phyloP scores from a whole-genome alignment of 2,888 invertebrate genomes.

The Oligia fasciuncula region DNA sequence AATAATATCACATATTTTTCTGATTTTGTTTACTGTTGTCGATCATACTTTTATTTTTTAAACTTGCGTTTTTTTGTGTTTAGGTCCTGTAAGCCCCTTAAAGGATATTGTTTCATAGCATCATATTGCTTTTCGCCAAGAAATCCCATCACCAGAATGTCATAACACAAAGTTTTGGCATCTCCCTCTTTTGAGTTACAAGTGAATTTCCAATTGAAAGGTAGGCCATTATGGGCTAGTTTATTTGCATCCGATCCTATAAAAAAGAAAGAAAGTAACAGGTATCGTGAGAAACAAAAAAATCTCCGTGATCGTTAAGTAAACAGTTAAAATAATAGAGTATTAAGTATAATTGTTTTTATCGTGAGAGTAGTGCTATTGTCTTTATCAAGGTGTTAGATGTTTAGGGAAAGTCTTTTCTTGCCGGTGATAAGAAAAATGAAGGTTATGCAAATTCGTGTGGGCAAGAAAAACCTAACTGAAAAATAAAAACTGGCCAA shows the following conservation, averaged over 20 bases:
- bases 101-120: not conserved
- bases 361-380: slow-evolving; percentile 45
- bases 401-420: slow-evolving; percentile 42
- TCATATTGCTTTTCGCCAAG: not conserved
- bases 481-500: not conserved
- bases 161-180: not conserved
- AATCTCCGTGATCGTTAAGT: slow-evolving; percentile 35
- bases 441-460: not conserved
- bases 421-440: not conserved
- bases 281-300: slow-evolving; percentile 43
- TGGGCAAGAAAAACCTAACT: not conserved
- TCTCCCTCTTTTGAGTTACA: not conserved
- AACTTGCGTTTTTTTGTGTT: too few species aligned
- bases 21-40: too few species aligned
- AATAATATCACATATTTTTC: too few species aligned
- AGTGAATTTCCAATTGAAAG: not conserved
- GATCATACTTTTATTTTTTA: too few species aligned
- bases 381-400: slow-evolving; percentile 30
- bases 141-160: not conserved
- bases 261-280: slow-evolving; percentile 35
- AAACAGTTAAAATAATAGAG: slow-evolving; percentile 50
- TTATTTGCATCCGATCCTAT: slow-evolving; percentile 25
- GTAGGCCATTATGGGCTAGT: not conserved
- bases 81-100: too few species aligned
- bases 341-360: slow-evolving; percentile 22